Evolutionary conservation across 2,888 invertebrate species (phyloP), one percentile per base, ranked within the genome.

Genomic region (Pyrocoelia pectoralis): DNA sequence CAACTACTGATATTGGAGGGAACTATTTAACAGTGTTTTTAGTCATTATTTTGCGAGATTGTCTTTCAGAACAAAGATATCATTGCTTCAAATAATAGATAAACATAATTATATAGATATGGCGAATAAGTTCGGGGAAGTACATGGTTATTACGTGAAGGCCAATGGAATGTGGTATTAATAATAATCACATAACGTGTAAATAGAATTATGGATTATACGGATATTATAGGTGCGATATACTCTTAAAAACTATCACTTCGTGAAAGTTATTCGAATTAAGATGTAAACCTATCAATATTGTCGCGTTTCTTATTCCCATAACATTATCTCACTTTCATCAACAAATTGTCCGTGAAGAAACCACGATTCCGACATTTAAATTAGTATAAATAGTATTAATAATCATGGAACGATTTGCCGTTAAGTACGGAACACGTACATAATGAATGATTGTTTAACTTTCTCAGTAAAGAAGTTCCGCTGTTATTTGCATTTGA

Each of bases 301-400:
- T 33, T 33, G 33, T 33, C 33, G 33, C 33, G 10, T 33, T 33
- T n/a, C n/a, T n/a, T 33, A 33, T 33, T 33, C 33, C 33, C 33
- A 33, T 33, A 33, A n/a, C 33, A 33, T 33, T 33, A 33, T 33
- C 33, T 6, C 33, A 33, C 33, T 33, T 33, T 33, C 33, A 33
- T 33, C 33, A 33, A 33, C 33, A 33, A 33, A 33, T 33, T 33
- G n/a, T 33, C 33, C 33, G 33, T 33, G 33, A 33, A 33, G 13
- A 15, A 2, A 43, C 5, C 46, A 46, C 46, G 46, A 46, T 17
- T 46, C 17, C 17, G 17, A 46, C 46, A 46, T 46, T 46, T 46
- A 18, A 46, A 46, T 46, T 46, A 17, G 46, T 17, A n/a, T n/a
- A 43, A 43, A 15, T 43, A 12, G 3, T 43, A 3, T 24, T 24